Percentiles rank a stretch among this genome's conserved stretches.
Evolutionary conservation across 2,113 vertebrate species (phyloP).

Genomic region (Onychostruthus taczanowskii): DNA sequence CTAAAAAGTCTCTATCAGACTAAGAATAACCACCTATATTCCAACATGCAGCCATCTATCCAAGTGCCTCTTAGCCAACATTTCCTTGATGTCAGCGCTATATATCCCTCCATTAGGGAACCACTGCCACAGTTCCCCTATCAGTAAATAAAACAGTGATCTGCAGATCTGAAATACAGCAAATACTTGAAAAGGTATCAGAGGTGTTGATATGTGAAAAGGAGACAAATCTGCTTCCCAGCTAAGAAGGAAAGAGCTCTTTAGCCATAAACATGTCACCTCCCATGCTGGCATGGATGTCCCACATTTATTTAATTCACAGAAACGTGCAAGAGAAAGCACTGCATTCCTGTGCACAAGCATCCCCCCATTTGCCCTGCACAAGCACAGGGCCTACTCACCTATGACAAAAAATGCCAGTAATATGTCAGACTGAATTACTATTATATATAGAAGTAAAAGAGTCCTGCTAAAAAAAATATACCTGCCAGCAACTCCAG

Average conservation of each 20-base stretch:
- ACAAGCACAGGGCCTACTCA: not conserved
- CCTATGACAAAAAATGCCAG: not conserved
- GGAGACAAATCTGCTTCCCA: not conserved
- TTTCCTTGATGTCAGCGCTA: conserved; percentile 45
- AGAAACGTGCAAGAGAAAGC: not conserved
- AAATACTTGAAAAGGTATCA: conserved; percentile 31
- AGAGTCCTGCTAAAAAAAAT: not conserved
- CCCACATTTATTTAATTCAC: not conserved
- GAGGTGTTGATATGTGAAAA: conserved; percentile 27
- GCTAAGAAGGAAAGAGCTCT: not conserved
- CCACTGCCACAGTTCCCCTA: not conserved
- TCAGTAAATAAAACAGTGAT: conserved; percentile 45
- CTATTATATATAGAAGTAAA: not conserved
- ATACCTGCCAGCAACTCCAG: not conserved
- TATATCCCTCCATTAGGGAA: conserved; percentile 7
- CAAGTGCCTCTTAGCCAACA: conserved; percentile 10
- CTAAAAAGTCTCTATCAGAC: not conserved
- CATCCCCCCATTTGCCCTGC: not conserved
- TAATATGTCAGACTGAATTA: not conserved
- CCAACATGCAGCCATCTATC: conserved; percentile 14
- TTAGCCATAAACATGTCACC: not conserved
- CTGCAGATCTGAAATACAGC: conserved; percentile 36
- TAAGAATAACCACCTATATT: not conserved
- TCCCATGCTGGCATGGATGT: not conserved
- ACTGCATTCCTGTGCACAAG: not conserved